These are phyloP conservation scores for Pterocles orientalis DNA, from an alignment of 2,113 vertebrate genomes.

Conservation along the genomic window DNA sequence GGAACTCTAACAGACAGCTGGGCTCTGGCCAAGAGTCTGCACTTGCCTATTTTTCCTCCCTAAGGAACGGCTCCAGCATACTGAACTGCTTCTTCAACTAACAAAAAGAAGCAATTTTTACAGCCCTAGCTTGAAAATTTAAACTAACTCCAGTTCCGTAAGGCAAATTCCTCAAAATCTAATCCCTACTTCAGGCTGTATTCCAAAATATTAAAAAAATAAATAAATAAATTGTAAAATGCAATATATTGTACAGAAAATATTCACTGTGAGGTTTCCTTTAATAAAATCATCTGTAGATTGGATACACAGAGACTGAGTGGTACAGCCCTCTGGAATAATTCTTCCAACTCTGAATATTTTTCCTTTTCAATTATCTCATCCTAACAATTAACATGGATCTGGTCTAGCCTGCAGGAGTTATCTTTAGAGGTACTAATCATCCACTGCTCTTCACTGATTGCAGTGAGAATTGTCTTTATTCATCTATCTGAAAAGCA, in stretches of 20 bases:
- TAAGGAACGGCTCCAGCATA: slow-evolving; percentile 51
- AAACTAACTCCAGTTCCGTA: slow-evolving; percentile 35
- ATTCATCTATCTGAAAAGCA: slow-evolving; percentile 5
- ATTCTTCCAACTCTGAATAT: background rate
- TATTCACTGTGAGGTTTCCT: background rate
- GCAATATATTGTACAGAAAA: background rate
- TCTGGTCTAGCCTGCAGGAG: background rate
- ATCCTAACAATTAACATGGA: background rate
- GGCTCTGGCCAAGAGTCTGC: slow-evolving; percentile 47
- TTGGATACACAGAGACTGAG: background rate
- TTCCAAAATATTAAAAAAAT: background rate
- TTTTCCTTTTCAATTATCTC: background rate
- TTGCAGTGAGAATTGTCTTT: background rate
- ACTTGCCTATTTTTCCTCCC: slow-evolving; percentile 43
- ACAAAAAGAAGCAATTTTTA: slow-evolving; percentile 67
- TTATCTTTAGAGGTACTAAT: slow-evolving; percentile 22
- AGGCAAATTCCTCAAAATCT: slow-evolving; percentile 41
- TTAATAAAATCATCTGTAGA: background rate
- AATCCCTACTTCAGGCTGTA: slow-evolving; percentile 20
- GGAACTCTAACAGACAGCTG: slow-evolving; percentile 57
- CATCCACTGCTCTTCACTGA: background rate
- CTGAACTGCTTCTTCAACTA: slow-evolving; percentile 71
- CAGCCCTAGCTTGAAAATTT: slow-evolving; percentile 51
- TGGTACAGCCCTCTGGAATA: background rate
- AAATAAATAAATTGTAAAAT: background rate